Evolutionary conservation across 53 echinoderm and acorn worm species (phyloP).

Genomic region (Temnopleurus reevesii): DNA sequence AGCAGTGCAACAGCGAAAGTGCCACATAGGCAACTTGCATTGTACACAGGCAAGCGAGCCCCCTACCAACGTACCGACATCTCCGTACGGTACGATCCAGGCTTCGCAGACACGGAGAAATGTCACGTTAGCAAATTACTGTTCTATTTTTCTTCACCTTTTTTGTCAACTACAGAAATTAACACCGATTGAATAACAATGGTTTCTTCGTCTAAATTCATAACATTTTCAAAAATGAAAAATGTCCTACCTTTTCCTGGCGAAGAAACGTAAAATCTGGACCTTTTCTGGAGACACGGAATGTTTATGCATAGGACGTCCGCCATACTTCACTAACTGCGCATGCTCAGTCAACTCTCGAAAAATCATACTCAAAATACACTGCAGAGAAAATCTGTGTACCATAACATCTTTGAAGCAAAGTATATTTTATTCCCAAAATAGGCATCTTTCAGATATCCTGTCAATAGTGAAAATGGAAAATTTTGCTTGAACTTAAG

Average conservation of each 20-base stretch:
- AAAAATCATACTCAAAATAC: background rate
- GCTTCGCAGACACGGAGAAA: constrained; percentile 54
- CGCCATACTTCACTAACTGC: constrained; percentile 76
- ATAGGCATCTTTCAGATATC: constrained; percentile 13
- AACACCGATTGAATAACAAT: background rate
- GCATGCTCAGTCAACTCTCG: constrained; percentile 66
- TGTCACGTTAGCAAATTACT: constrained; percentile 80
- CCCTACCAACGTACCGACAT: constrained; percentile 43
- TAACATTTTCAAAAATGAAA: constrained; percentile 44
- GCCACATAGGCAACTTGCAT: constrained; percentile 58
- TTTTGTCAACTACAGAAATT: constrained; percentile 13
- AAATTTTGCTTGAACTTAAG: constrained; percentile 19
- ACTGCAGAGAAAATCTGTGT: background rate
- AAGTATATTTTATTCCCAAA: background rate
- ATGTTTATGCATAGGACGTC: constrained; percentile 84
- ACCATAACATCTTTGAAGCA: background rate
- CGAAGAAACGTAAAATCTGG: constrained; percentile 82
- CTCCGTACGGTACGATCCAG: constrained; percentile 43
- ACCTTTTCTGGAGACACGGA: constrained; percentile 70
- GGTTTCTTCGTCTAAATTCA: constrained; percentile 58
- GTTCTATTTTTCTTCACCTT: constrained; percentile 43
- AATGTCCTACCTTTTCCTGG: constrained; percentile 70
- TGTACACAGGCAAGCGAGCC: constrained; percentile 48
- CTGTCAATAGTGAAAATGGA: background rate
- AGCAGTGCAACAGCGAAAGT: constrained; percentile 37